Base-by-base conservation (phyloP, 1,140 invertebrate genomes). In the Zaprionus capensis region DNA sequence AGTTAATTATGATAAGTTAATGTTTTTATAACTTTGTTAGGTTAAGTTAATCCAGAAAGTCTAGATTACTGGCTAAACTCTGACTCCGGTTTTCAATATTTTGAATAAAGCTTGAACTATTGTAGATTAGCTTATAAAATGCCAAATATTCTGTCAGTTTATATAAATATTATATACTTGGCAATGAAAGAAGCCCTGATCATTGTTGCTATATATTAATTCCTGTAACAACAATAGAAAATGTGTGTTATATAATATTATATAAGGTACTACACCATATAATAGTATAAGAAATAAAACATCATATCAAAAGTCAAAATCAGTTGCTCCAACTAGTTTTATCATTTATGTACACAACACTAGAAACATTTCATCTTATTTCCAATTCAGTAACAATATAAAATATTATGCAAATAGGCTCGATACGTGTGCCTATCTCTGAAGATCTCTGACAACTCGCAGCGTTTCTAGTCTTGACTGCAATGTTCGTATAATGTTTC, bases 321-420 rank as follows among this genome's bases (percentile, higher is more conserved):
- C n/a, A n/a, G 7, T 9, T 2, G n/a, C 3, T n/a, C 41, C 7
- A 17, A 46, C 41, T 46, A 20, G n/a, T 46, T 46, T 17, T 46
- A 12, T 6, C 38, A 7, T 41, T 5, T 41, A n/a, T 41, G 6
- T 41, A n/a, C 1, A 7, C 38, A n/a, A 15, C 6, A n/a, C 38
- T 41, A 41, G 15, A 15, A 15, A 41, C 36, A 38, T 38, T 38
- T 15, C 2, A 46, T 17, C 41, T 46, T 11, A 17, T 46, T 46
- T 46, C 41, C 41, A 46, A 46, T 46, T 46, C 41, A 46, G 41
- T 46, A 9, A 46, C 41, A 46, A 46, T 46, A 46, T 17, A 46
- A 46, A 46, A 46, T 46, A 46, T 46, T 46, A 46, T 46, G 41
- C n/a, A 46, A 46, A 46, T 46, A 2, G 1, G 0, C 11, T 17